Conservation (phyloP, 2,113 vertebrate species). For the Eudyptes chrysolophus region DNA sequence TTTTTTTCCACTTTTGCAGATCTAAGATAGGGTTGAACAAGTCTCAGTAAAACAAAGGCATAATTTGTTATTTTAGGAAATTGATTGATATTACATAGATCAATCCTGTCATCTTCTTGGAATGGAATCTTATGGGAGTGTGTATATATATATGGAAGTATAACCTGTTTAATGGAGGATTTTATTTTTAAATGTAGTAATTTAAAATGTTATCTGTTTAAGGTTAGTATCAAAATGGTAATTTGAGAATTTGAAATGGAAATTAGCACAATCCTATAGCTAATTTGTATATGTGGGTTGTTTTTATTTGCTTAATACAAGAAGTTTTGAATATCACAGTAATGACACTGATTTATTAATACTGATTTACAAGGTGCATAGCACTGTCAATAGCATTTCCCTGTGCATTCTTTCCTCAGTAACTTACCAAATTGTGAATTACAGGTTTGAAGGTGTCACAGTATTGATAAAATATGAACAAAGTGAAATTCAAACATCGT, state of each 20-base stretch:
- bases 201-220: neutral
- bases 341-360: slow-evolving; percentile 40
- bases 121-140: neutral
- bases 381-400: neutral
- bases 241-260: neutral
- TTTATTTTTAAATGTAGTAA: neutral
- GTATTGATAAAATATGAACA: neutral
- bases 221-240: neutral
- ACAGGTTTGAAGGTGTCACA: neutral
- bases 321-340: neutral
- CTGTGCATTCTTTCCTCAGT: slow-evolving; percentile 11
- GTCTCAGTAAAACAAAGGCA: neutral
- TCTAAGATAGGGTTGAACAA: neutral
- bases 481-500: neutral
- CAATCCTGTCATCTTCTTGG: neutral
- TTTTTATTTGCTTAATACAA: neutral
- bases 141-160: neutral
- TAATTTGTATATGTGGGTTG: neutral
- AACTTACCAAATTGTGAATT: slow-evolving; percentile 35
- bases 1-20: neutral
- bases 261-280: neutral
- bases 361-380: slow-evolving; percentile 18
- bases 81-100: neutral
- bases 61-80: neutral
- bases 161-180: neutral